Conservation (phyloP, 2,113 vertebrate species). For the Pleuronectes platessa region DNA sequence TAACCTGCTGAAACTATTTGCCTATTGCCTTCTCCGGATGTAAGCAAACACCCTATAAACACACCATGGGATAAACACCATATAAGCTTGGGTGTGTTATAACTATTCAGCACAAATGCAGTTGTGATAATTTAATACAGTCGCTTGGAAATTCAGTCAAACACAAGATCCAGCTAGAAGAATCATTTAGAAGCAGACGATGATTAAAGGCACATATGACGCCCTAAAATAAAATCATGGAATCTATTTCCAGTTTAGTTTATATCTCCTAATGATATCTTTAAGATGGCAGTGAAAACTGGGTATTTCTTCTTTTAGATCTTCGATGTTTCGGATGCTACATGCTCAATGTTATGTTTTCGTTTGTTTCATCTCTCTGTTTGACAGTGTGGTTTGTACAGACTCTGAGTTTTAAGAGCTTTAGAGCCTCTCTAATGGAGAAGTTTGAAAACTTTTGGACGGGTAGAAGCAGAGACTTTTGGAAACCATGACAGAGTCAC, state of each 20-base stretch:
- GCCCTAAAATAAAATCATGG: neutral
- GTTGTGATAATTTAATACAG: neutral
- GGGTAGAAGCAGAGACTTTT: no score
- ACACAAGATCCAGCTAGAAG: neutral
- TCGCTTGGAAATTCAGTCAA: neutral
- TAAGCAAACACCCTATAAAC: conserved; percentile 24
- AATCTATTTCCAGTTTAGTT: neutral
- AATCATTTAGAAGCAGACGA: no score
- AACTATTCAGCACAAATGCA: neutral
- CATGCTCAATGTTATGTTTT: no score
- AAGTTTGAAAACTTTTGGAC: no score
- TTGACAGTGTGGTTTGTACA: no score
- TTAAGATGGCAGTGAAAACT: neutral
- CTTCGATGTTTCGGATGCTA: no score
- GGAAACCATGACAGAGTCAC: no score
- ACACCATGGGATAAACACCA: conserved; percentile 23
- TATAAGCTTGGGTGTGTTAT: conserved; percentile 30
- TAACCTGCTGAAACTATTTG: no score
- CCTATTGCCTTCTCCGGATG: conserved; percentile 18
- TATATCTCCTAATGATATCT: neutral
- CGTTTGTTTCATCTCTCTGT: no score
- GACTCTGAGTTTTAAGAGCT: no score
- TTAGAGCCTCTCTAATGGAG: no score
- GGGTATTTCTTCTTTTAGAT: neutral
- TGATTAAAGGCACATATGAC: no score